phyloP scores from a whole-genome alignment of 2,888 invertebrate genomes.

The Anorthoa munda region DNA sequence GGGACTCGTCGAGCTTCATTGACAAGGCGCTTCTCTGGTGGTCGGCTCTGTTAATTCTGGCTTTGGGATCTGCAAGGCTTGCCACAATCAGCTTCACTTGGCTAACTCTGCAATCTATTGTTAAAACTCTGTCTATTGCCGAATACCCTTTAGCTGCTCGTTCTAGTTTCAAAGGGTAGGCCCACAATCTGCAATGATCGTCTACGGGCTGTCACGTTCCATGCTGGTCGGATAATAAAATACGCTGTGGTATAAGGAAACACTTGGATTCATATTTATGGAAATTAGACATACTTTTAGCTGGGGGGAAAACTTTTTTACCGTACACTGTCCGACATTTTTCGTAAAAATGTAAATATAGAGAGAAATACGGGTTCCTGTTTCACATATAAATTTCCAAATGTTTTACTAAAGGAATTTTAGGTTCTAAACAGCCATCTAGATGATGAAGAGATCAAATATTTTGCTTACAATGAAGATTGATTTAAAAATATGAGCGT shows the following conservation, averaged over 20 bases:
- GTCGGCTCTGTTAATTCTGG: too few relatives aligned
- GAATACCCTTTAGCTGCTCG: background rate
- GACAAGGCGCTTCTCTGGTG: too few relatives aligned
- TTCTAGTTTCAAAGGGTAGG: conserved; percentile 17
- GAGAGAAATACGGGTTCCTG: conserved; percentile 56
- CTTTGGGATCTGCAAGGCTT: too few relatives aligned
- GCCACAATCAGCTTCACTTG: background rate
- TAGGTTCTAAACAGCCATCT: too few relatives aligned
- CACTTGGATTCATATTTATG: conserved; percentile 54
- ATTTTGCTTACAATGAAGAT: too few relatives aligned
- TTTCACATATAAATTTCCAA: background rate
- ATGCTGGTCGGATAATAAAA: conserved; percentile 51
- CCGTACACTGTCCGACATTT: conserved; percentile 52
- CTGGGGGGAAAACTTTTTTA: conserved; percentile 46
- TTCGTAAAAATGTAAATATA: conserved; percentile 25
- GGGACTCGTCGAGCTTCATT: too few relatives aligned
- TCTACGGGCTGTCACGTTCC: conserved; percentile 48
- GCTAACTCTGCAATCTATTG: background rate
- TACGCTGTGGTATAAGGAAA: conserved; percentile 54
- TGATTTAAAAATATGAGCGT: too few relatives aligned
- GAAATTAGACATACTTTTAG: conserved; percentile 42
- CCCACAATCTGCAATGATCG: conserved; percentile 19
- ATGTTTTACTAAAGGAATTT: background rate
- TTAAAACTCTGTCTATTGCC: background rate
- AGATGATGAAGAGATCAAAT: too few relatives aligned